phyloP scores from a whole-genome alignment of 92 coral and sea anemone species.

The Desmophyllum pertusum region DNA sequence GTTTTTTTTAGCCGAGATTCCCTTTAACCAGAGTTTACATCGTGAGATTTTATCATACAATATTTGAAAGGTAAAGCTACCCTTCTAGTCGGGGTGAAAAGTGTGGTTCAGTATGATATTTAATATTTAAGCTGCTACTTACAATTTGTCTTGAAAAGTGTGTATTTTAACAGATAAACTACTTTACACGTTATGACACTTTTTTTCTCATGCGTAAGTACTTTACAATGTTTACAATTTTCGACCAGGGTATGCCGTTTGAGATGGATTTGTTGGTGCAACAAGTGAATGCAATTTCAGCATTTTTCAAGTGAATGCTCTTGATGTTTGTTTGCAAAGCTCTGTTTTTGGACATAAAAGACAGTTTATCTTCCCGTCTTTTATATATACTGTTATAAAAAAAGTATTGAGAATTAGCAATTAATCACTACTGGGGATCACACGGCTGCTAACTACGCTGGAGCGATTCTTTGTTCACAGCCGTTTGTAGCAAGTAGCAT shows the following conservation, averaged over 20 bases:
- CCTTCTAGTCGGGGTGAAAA: neutral
- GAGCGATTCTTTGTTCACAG: too few species aligned
- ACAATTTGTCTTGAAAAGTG: neutral
- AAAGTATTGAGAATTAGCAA: too few species aligned
- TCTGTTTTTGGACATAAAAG: neutral
- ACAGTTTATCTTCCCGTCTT: neutral
- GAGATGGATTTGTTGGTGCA: neutral
- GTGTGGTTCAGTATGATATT: neutral
- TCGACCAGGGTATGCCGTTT: neutral
- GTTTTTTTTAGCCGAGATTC: too few species aligned
- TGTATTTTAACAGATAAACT: neutral
- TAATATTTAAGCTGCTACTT: neutral
- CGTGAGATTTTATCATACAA: too few species aligned
- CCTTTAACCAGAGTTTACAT: too few species aligned
- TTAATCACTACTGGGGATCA: too few species aligned
- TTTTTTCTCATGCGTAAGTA: neutral
- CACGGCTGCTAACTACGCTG: too few species aligned
- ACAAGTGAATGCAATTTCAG: neutral
- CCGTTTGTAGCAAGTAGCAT: neutral
- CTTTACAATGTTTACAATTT: neutral
- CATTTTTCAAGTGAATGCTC: neutral
- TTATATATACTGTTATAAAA: too few species aligned
- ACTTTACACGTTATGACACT: neutral
- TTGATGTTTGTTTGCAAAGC: neutral
- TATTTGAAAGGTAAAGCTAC: too few species aligned